Conservation (phyloP, 2,113 vertebrate genomes). For the Solea senegalensis region DNA sequence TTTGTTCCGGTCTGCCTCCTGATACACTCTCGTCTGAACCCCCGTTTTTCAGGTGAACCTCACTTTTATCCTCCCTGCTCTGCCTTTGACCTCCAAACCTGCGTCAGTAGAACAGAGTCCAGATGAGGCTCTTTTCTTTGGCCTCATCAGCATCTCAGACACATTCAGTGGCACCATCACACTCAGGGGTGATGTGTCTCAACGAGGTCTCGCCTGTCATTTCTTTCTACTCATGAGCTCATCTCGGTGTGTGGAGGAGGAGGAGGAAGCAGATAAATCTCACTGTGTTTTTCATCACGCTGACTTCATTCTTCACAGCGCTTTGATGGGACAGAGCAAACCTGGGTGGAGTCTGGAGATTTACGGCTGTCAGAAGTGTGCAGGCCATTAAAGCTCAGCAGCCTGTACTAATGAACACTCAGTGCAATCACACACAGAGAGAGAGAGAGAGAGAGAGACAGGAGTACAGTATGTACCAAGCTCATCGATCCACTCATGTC, state of each 20-base stretch:
- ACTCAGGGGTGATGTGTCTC: constrained; percentile 30
- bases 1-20: not conserved
- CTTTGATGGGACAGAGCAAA: constrained; percentile 74
- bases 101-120: not conserved
- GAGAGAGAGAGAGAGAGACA: not conserved
- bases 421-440: constrained; percentile 43
- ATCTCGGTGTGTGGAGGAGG: constrained; percentile 13
- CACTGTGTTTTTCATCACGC: constrained; percentile 69
- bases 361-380: constrained; percentile 53
- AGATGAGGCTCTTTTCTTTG: not conserved
- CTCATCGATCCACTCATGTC: constrained; percentile 49
- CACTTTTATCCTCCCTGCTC: not conserved
- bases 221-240: constrained; percentile 30
- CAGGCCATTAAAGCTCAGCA: constrained; percentile 55
- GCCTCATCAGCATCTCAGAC: constrained; percentile 41
- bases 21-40: not conserved
- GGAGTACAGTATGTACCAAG: constrained; percentile 29
- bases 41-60: not conserved
- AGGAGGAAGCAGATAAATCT: constrained; percentile 61
- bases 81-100: not conserved
- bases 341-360: constrained; percentile 64
- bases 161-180: constrained; percentile 42
- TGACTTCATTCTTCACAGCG: constrained; percentile 65
- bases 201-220: constrained; percentile 28
- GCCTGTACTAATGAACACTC: constrained; percentile 65